Conservation (phyloP, 2,113 vertebrate genomes). For the Lonchura striata region DNA sequence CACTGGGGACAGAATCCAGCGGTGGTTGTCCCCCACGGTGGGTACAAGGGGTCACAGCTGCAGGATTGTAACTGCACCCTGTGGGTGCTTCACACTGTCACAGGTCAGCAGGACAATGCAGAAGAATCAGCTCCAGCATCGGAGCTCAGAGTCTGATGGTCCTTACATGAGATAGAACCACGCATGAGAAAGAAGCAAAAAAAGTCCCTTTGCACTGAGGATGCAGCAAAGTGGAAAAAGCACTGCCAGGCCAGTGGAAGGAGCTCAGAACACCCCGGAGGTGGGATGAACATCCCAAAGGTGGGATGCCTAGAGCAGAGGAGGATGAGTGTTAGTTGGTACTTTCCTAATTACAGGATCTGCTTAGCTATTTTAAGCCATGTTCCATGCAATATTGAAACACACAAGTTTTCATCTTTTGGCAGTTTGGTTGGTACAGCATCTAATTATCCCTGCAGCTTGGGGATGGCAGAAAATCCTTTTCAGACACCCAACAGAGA, state of each 20-base stretch:
- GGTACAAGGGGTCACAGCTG: neutral
- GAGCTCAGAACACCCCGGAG: neutral
- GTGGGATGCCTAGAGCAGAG: neutral
- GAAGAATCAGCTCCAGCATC: neutral
- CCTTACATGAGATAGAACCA: neutral
- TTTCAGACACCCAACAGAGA: neutral
- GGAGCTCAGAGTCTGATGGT: neutral
- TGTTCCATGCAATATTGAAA: neutral
- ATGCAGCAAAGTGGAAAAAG: neutral
- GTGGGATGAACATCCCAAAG: neutral
- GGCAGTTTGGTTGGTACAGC: constrained; percentile 1
- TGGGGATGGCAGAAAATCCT: neutral
- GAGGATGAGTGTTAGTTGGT: neutral
- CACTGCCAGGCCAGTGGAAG: neutral
- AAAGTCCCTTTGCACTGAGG: neutral
- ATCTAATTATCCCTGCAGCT: constrained; percentile 1
- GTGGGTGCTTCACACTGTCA: neutral
- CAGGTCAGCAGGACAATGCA: rapidly evolving
- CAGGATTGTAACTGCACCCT: neutral
- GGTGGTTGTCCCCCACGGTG: rapidly evolving
- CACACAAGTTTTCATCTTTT: neutral
- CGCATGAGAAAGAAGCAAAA: neutral
- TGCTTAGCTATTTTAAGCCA: neutral
- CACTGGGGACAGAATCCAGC: rapidly evolving
- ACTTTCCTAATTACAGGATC: constrained; percentile 12